Conservation (phyloP, 2,797 vertebrate species). For the Vespertilio murinus region DNA sequence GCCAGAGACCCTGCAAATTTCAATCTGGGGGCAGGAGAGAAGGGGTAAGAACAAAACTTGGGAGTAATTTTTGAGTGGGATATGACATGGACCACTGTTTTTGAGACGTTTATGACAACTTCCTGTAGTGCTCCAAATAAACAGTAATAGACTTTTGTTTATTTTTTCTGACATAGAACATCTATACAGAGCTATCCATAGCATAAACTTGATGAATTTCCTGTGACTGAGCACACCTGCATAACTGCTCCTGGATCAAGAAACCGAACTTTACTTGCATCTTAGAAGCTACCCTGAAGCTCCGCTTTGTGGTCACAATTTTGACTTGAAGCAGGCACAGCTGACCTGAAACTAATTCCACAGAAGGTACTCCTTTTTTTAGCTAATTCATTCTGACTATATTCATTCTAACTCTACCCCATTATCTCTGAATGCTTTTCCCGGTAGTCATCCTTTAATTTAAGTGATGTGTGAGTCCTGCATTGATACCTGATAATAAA, state of each 20-base stretch:
- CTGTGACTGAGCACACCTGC: background rate
- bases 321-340: background rate
- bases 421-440: background rate
- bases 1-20: background rate
- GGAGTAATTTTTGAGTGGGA: background rate
- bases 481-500: conserved; percentile 45
- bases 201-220: background rate
- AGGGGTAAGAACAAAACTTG: background rate
- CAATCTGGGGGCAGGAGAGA: background rate
- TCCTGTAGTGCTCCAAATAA: conserved; percentile 32
- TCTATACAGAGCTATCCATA: background rate
- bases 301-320: background rate
- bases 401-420: background rate
- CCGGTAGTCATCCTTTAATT: background rate
- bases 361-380: background rate
- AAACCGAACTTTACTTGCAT: background rate
- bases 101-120: background rate
- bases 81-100: background rate
- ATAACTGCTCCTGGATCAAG: background rate
- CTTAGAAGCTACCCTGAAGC: background rate
- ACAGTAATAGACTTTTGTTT: conserved; percentile 12
- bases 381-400: conserved; percentile 20
- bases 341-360: conserved; percentile 4
- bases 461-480: conserved; percentile 19
- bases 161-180: background rate